Percentiles rank a stretch among this genome's conserved stretches.
Conservation (phyloP, 2,113 vertebrate species). For the Apus apus region DNA sequence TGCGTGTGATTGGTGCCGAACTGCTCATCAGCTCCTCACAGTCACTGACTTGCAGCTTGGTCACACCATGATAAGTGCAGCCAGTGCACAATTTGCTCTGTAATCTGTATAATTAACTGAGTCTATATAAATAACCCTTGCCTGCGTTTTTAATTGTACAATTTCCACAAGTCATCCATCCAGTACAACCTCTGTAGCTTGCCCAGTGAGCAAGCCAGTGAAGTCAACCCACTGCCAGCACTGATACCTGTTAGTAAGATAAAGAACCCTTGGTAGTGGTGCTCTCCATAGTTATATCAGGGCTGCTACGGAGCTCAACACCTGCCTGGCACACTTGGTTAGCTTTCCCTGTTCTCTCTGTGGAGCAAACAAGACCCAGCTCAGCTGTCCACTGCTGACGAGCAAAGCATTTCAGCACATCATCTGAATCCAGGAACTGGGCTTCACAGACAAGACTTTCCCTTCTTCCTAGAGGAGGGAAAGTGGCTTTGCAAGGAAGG, state of each 20-base stretch:
- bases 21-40: neutral
- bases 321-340: neutral
- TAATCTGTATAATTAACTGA: neutral
- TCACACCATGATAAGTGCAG: neutral
- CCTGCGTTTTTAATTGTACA: neutral
- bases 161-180: neutral
- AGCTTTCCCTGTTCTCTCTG: neutral
- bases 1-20: neutral
- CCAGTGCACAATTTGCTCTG: neutral
- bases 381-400: accelerated
- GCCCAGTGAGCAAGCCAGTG: accelerated
- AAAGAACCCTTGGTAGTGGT: neutral
- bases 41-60: neutral
- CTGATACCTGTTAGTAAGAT: neutral
- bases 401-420: neutral
- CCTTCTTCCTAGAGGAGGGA: neutral
- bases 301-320: neutral
- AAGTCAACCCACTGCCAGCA: neutral
- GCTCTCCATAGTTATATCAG: neutral
- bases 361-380: neutral
- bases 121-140: neutral
- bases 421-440: neutral
- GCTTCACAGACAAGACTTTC: neutral
- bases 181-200: neutral
- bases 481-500: neutral